phyloP scores from a whole-genome alignment of 1,140 invertebrate species.

The Procambarus virginalis region DNA sequence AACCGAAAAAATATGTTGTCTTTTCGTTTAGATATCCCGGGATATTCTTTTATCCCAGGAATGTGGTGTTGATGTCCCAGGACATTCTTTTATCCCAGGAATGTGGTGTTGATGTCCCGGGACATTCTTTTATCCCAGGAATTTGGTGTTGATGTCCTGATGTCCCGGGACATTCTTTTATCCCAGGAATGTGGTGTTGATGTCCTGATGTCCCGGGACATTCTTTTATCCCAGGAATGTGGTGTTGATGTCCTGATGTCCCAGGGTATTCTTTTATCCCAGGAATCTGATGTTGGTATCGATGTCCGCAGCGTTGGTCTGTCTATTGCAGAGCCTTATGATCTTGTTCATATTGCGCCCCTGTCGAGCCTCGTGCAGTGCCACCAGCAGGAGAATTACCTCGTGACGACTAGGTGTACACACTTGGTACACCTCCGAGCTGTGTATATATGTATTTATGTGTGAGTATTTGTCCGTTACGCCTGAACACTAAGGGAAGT shows the following conservation, averaged over 20 bases:
- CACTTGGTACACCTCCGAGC: constrained; percentile 36
- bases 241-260: background rate
- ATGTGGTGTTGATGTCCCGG: no score
- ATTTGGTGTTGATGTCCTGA: constrained; percentile 45
- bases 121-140: constrained; percentile 15
- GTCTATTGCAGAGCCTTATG: constrained; percentile 40
- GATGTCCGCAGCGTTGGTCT: constrained; percentile 17
- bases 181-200: constrained; percentile 47
- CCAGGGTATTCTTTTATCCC: background rate
- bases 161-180: background rate
- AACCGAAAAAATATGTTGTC: no score
- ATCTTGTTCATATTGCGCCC: constrained; percentile 23
- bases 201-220: constrained; percentile 4
- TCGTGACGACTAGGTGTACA: constrained; percentile 43
- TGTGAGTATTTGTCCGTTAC: background rate
- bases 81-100: no score
- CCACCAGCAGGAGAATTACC: constrained; percentile 40
- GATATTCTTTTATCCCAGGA: constrained; percentile 16
- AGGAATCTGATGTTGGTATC: constrained; percentile 55
- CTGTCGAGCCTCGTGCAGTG: constrained; percentile 46
- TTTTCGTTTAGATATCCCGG: no score
- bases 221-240: constrained; percentile 26
- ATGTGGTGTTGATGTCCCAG: constrained; percentile 27
- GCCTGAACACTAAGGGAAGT: no score
- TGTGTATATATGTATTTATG: background rate